Evolutionary conservation across 2,113 vertebrate species (phyloP).

Genomic region (Hippocampus mohnikei): DNA sequence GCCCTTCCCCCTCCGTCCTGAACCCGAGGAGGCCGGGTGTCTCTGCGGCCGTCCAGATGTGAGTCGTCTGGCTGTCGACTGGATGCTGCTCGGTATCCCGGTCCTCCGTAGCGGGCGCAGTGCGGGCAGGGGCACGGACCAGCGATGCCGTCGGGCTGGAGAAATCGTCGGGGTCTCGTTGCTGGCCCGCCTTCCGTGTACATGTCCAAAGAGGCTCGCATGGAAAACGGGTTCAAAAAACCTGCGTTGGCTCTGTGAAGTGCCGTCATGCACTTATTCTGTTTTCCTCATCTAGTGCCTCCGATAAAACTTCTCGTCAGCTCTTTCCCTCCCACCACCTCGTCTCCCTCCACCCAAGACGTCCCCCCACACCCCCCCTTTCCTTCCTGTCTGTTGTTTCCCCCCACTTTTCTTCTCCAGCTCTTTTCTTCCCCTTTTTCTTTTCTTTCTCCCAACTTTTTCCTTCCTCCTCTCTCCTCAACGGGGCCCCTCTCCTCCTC

Average conservation of each 20-base stretch:
- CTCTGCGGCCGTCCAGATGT: constrained; percentile 40
- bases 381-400: constrained; percentile 69
- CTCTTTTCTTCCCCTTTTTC: constrained; percentile 31
- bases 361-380: constrained; percentile 30
- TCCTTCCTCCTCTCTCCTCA: constrained; percentile 52
- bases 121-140: constrained; percentile 46
- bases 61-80: constrained; percentile 49
- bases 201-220: constrained; percentile 62
- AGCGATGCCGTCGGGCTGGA: constrained; percentile 29
- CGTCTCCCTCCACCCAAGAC: constrained; percentile 37
- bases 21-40: constrained; percentile 40
- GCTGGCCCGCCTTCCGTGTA: constrained; percentile 60
- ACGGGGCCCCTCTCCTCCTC: constrained; percentile 55
- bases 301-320: constrained; percentile 66
- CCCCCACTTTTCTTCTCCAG: constrained; percentile 40
- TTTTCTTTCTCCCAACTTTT: constrained; percentile 54
- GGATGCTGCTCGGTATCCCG: constrained; percentile 32
- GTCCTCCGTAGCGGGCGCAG: constrained; percentile 42
- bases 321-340: constrained; percentile 33
- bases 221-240: constrained; percentile 58
- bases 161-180: constrained; percentile 51
- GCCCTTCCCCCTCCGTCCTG: constrained; percentile 42
- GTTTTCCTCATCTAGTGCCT: constrained; percentile 74
- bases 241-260: constrained; percentile 51
- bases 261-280: constrained; percentile 70